These are phyloP conservation scores for Squalus acanthias DNA, from an alignment of 2,797 vertebrate genomes.

Conservation along the genomic window DNA sequence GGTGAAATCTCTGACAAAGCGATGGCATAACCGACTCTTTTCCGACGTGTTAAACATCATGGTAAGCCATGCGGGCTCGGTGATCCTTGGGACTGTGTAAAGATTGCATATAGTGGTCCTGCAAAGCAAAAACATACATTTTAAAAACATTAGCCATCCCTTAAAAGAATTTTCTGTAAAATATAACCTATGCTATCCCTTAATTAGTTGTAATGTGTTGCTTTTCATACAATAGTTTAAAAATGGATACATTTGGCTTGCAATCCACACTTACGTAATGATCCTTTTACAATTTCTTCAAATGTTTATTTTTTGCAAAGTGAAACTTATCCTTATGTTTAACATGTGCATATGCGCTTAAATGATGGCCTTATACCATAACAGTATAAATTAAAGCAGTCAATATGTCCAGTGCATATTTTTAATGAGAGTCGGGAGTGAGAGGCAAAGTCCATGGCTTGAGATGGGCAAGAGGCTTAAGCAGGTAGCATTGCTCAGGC, in stretches of 20 bases:
- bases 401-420: background rate
- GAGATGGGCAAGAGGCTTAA: background rate
- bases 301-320: background rate
- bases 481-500: background rate
- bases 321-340: background rate
- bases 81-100: slow-evolving; percentile 74
- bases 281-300: background rate
- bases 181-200: background rate
- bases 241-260: background rate
- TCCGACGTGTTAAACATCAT: slow-evolving; percentile 73
- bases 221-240: background rate
- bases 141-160: background rate
- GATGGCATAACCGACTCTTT: slow-evolving; percentile 68
- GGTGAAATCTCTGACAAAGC: slow-evolving; percentile 72
- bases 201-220: background rate
- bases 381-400: background rate
- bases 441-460: background rate
- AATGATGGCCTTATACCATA: background rate
- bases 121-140: slow-evolving; percentile 5
- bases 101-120: slow-evolving; percentile 76
- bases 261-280: background rate
- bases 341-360: no score
- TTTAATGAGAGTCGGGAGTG: background rate
- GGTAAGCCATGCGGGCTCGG: slow-evolving; percentile 76
- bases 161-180: background rate